phyloP scores from a whole-genome alignment of 2,888 invertebrate species.

The Lithosia quadra region DNA sequence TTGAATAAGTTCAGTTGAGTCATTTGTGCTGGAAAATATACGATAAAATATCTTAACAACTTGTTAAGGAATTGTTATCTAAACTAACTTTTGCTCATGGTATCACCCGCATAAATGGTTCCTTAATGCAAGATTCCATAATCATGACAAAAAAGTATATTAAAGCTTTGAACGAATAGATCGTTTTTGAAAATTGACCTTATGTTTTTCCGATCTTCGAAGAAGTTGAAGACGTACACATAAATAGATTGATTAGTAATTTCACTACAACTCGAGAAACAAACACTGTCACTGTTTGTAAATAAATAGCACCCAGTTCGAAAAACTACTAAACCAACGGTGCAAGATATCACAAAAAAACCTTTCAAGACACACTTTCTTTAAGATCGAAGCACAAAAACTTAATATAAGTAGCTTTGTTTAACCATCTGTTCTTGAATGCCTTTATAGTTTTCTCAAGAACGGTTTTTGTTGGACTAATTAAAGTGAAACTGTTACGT shows the following conservation, averaged over 20 bases:
- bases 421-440: conserved; percentile 45
- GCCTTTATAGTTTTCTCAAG: conserved; percentile 33
- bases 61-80: too few species aligned
- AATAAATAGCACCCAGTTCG: neutral
- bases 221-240: too few species aligned
- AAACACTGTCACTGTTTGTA: neutral
- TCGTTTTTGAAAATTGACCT: too few species aligned
- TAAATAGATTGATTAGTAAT: neutral
- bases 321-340: conserved; percentile 18
- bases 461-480: conserved; percentile 73
- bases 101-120: too few species aligned
- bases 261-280: neutral
- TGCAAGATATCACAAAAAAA: conserved; percentile 40
- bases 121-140: too few species aligned
- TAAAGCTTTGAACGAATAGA: too few species aligned
- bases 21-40: too few species aligned
- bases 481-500: conserved; percentile 71
- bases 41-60: too few species aligned
- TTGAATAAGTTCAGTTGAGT: too few species aligned
- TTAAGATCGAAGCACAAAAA: conserved; percentile 37
- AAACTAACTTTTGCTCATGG: too few species aligned
- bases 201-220: too few species aligned
- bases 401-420: conserved; percentile 46
- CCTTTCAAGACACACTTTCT: conserved; percentile 45
- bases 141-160: too few species aligned